Evolutionary conservation across 1,140 invertebrate species (phyloP), one percentile per base, ranked within the genome.

Genomic region (Drosophila rhopaloa): DNA sequence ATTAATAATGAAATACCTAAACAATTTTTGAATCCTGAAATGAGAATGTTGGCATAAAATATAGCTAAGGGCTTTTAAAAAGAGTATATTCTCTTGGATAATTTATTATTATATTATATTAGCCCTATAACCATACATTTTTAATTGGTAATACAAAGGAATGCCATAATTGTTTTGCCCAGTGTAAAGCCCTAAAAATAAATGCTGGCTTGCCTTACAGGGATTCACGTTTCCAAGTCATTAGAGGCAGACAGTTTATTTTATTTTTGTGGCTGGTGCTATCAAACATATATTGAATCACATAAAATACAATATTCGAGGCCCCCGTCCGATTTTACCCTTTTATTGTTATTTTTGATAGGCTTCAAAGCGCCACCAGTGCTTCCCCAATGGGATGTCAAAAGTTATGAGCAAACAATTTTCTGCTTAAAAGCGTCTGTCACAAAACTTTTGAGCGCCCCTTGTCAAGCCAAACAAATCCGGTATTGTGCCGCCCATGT

Each of bases 391-490:
- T n/a, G 40, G 46, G 41, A 54, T 72, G 61, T 79, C 71, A 76
- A 88, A 85, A 88, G 82, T 83, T 88, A 88, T 88, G 84, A 74
- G 80, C 76, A 89, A 83, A 89, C 83, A 88, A 88, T 88, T 88
- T 88, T 89, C 79, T 88, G 84, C 84, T 89, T 88, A 88, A 86
- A 71, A 88, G 83, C 84, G 84, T 74, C 79, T 89, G 83, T 88
- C 83, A 82, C 51, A 89, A 89, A 88, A 88, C 79, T 89, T 86
- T 79, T 55, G 37, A 71, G 76, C 57, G 72, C 46, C 83, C 83
- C 84, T 80, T 83, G 72, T 88, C 83, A 88, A 76, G 60, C 56
- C 72, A 77, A 55, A 61, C 65, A 66, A 62, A 76, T 75, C 71
- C 71, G 46, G 29, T 46, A 65, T 51, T 65, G 59, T 43, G 72